phyloP scores from a whole-genome alignment of 2,888 invertebrate genomes.

The Dasypogon diadema region DNA sequence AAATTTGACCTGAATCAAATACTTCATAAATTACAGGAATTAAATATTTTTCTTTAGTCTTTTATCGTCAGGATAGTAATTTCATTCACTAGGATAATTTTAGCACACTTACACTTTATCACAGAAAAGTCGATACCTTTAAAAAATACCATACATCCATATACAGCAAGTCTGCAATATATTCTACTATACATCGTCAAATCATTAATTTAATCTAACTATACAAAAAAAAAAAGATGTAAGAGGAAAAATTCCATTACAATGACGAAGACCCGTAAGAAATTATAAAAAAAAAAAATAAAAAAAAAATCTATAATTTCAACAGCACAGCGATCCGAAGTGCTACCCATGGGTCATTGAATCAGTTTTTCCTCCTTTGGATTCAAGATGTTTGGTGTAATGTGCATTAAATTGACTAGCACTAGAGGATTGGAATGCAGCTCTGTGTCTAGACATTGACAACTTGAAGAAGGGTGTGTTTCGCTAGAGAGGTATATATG shows the following conservation, averaged over 20 bases:
- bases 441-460: conserved; percentile 44
- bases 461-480: conserved; percentile 39
- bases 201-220: no score
- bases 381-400: conserved; percentile 37
- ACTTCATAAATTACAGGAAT: no score
- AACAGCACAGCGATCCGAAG: not conserved
- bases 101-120: no score
- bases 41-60: no score
- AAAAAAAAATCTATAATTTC: conserved; percentile 24
- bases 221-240: conserved; percentile 27
- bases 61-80: no score
- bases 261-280: conserved; percentile 42
- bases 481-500: conserved; percentile 15
- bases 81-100: no score
- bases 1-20: no score
- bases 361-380: conserved; percentile 33
- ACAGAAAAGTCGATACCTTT: no score
- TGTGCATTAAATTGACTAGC: conserved; percentile 30
- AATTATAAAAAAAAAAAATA: no score
- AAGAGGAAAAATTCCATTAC: conserved; percentile 25
- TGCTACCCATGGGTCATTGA: conserved; percentile 34
- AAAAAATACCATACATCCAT: no score
- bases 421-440: conserved; percentile 31
- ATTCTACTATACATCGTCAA: no score
- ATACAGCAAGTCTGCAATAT: no score